These are phyloP conservation scores for Parnassius mnemosyne DNA, from an alignment of 2,888 invertebrate genomes.

Conservation along the genomic window DNA sequence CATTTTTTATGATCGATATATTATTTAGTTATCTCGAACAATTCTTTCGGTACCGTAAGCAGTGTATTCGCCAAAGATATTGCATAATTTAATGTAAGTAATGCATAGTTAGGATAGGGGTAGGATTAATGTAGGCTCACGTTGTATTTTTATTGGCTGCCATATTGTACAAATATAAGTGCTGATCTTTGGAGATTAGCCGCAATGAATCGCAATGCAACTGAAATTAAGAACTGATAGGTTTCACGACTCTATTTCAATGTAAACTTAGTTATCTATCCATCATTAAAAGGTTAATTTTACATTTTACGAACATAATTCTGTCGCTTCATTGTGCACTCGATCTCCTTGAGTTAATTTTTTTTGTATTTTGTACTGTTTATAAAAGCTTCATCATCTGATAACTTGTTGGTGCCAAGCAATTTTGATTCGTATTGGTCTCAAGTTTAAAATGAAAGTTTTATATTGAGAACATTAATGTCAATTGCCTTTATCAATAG, in stretches of 20 bases:
- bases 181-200: conserved; percentile 2
- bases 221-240: too few relatives aligned
- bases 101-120: conserved; percentile 48
- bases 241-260: too few relatives aligned
- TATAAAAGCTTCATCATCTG: neutral
- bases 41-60: conserved; percentile 65
- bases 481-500: conserved; percentile 7
- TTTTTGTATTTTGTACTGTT: neutral
- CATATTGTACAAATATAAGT: conserved; percentile 29
- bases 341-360: neutral
- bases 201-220: neutral
- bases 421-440: too few relatives aligned
- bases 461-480: too few relatives aligned
- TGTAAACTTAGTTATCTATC: neutral
- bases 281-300: neutral
- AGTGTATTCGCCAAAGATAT: conserved; percentile 80
- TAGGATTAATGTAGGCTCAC: conserved; percentile 40
- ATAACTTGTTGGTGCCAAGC: too few relatives aligned
- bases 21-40: conserved; percentile 44
- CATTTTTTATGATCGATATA: conserved; percentile 50
- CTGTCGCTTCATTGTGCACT: conserved; percentile 1
- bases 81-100: conserved; percentile 72
- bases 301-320: neutral
- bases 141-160: conserved; percentile 27
- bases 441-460: too few relatives aligned